phyloP scores from a whole-genome alignment of 2,797 vertebrate genomes.

The Molossus alvarezi region DNA sequence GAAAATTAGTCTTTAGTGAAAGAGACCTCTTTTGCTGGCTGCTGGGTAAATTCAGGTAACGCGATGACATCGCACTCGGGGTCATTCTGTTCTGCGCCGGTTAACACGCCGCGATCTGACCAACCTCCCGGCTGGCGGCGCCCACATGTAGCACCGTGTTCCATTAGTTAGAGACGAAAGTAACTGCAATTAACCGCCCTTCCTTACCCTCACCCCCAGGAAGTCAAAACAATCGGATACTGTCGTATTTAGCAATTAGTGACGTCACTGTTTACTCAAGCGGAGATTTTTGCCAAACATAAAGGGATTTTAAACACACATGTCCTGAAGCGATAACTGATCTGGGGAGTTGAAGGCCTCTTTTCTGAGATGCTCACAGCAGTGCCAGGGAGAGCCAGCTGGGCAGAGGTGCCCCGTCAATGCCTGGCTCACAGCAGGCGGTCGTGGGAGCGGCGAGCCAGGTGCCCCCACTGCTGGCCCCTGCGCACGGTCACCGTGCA shows the following conservation, averaged over 20 bases:
- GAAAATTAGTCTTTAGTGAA: slow-evolving; percentile 86
- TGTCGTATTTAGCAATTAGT: slow-evolving; percentile 80
- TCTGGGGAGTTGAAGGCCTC: not conserved
- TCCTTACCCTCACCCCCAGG: slow-evolving; percentile 48
- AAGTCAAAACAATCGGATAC: slow-evolving; percentile 83
- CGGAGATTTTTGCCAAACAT: slow-evolving; percentile 63
- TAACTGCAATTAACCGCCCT: slow-evolving; percentile 81
- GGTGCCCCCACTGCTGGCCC: rapidly evolving
- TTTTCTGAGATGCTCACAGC: not conserved
- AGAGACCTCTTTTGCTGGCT: slow-evolving; percentile 82
- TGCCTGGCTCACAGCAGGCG: not conserved
- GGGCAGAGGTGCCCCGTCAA: rapidly evolving
- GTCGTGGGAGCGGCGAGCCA: not conserved
- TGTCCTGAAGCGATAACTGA: slow-evolving; percentile 36
- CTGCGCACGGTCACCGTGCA: rapidly evolving
- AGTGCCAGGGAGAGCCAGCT: not conserved
- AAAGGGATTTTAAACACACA: slow-evolving; percentile 66
- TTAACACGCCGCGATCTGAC: slow-evolving; percentile 72
- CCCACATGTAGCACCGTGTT: slow-evolving; percentile 55
- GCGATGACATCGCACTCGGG: slow-evolving; percentile 14
- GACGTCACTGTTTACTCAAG: slow-evolving; percentile 83
- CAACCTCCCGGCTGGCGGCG: slow-evolving; percentile 1
- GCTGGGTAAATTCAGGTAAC: slow-evolving; percentile 83
- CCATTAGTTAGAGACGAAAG: slow-evolving; percentile 78
- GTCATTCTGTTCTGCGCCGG: slow-evolving; percentile 63